Evolutionary conservation across 2,888 invertebrate species (phyloP).

Genomic region (Agelastica alni): DNA sequence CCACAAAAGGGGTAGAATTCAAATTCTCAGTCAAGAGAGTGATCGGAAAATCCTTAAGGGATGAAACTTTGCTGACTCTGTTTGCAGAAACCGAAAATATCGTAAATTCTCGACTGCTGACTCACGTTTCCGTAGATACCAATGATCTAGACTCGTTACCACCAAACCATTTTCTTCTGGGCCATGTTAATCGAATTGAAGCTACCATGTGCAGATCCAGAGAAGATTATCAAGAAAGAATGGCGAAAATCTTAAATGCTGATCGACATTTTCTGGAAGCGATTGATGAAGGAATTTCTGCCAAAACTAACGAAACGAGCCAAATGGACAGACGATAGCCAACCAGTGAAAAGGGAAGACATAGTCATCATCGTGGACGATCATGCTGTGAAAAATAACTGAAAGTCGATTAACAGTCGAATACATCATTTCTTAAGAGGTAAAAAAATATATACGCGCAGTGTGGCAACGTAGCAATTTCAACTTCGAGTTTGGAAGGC

Average conservation of each 20-base stretch:
- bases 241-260: slow-evolving; percentile 8
- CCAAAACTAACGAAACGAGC: slow-evolving; percentile 10
- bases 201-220: not conserved
- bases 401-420: too few species aligned
- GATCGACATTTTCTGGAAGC: slow-evolving; percentile 25
- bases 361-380: not conserved
- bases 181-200: not conserved
- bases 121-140: slow-evolving; percentile 5
- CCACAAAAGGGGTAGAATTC: too few species aligned
- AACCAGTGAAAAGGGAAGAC: not conserved
- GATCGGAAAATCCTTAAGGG: too few species aligned
- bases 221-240: too few species aligned
- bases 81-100: not conserved
- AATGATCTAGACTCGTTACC: slow-evolving; percentile 11
- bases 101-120: slow-evolving; percentile 4
- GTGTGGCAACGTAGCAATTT: too few species aligned
- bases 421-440: too few species aligned
- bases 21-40: too few species aligned
- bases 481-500: too few species aligned
- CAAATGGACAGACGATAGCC: too few species aligned
- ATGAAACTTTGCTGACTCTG: not conserved
- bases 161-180: not conserved
- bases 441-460: too few species aligned
- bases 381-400: not conserved
- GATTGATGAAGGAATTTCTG: slow-evolving; percentile 32